These are phyloP conservation scores for Myotis davidii DNA, from an alignment of 2,113 vertebrate genomes.

Conservation along the genomic window DNA sequence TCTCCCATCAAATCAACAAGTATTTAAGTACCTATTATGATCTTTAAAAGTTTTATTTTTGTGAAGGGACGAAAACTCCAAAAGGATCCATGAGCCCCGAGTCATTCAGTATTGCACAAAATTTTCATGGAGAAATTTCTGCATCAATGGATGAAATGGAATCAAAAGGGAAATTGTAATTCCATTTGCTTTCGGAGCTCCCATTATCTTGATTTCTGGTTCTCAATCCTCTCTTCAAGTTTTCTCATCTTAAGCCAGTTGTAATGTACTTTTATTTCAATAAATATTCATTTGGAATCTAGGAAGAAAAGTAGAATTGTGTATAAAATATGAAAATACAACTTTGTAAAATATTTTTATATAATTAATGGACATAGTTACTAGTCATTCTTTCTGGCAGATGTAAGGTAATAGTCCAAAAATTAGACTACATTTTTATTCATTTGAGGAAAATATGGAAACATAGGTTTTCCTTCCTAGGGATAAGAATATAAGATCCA, in stretches of 20 bases:
- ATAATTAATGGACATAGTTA: not conserved
- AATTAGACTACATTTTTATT: not conserved
- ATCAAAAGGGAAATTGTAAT: slow-evolving; percentile 26
- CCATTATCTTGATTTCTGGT: slow-evolving; percentile 23
- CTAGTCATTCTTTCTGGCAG: not conserved
- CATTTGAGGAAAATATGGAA: not conserved
- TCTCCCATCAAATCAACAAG: not conserved
- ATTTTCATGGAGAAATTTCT: not conserved
- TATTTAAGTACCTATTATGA: not conserved
- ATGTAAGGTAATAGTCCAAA: not conserved
- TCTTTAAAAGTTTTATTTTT: slow-evolving; percentile 23
- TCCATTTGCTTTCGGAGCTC: not conserved
- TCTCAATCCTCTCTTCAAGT: slow-evolving; percentile 48
- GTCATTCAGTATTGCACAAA: not conserved
- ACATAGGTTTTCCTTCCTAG: not conserved
- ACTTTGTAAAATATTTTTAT: slow-evolving; percentile 15
- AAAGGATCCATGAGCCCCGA: not conserved
- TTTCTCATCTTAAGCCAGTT: slow-evolving; percentile 33
- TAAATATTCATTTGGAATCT: slow-evolving; percentile 52
- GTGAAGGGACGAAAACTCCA: not conserved
- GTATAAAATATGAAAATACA: not conserved
- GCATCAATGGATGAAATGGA: not conserved
- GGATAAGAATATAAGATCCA: not conserved
- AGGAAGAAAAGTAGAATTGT: no score
- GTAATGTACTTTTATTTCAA: slow-evolving; percentile 41